Conservation (phyloP, 2,888 invertebrate genomes). For the Cheilosia grossa region DNA sequence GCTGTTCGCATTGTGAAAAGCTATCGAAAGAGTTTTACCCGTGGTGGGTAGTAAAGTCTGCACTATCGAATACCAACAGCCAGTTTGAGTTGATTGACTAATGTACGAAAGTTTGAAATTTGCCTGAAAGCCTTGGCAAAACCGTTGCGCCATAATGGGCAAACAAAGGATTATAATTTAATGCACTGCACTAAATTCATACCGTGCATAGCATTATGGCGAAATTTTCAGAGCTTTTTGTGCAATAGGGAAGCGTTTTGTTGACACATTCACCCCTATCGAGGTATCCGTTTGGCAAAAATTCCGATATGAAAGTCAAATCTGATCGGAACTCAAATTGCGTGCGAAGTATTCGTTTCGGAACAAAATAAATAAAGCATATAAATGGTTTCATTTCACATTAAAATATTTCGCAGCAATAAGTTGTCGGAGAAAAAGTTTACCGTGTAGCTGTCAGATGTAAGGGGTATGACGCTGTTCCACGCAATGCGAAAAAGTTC, state of each 20-base stretch:
- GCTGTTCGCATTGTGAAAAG: not conserved
- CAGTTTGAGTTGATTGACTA: constrained; percentile 20
- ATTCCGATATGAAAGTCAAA: too few relatives aligned
- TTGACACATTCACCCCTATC: too few relatives aligned
- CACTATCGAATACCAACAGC: not conserved
- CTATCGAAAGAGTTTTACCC: not conserved
- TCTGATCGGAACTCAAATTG: too few relatives aligned
- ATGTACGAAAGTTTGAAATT: not conserved
- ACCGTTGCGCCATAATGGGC: constrained; percentile 8
- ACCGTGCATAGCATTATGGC: constrained; percentile 7
- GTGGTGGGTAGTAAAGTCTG: not conserved
- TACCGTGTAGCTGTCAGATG: too few relatives aligned
- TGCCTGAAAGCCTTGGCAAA: constrained; percentile 16
- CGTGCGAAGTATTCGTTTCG: too few relatives aligned
- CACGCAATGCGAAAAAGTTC: too few relatives aligned
- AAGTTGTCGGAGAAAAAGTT: too few relatives aligned
- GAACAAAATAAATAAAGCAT: too few relatives aligned
- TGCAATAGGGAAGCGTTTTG: not conserved
- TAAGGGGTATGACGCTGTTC: too few relatives aligned
- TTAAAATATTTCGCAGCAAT: too few relatives aligned
- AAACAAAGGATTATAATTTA: constrained; percentile 38
- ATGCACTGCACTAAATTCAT: constrained; percentile 8
- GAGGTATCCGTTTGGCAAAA: too few relatives aligned
- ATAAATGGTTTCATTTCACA: too few relatives aligned
- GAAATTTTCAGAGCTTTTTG: not conserved